A percentile compares a stretch with the other conserved stretches of the same genome.
Conservation (phyloP, 37 sponge, comb jelly and placozoan genomes). For the Hormiphora californensis region DNA sequence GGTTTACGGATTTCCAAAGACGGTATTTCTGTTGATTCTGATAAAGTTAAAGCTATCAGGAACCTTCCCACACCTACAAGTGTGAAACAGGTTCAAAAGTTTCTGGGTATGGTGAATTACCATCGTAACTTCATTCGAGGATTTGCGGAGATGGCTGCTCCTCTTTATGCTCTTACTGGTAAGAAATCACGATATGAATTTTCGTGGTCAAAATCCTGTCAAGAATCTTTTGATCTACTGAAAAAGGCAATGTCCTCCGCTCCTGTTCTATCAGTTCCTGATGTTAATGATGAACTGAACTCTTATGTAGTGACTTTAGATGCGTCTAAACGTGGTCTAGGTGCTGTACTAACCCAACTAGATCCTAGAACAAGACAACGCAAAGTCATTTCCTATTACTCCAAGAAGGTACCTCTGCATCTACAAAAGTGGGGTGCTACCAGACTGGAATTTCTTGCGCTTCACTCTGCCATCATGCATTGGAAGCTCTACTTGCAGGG, state of each 20-base stretch:
- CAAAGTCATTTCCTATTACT: background rate
- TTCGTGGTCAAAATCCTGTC: background rate
- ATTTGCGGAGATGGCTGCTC: background rate
- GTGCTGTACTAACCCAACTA: background rate
- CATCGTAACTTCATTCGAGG: background rate
- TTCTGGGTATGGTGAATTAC: slow-evolving; percentile 44
- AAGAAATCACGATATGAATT: background rate
- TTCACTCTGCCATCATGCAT: slow-evolving; percentile 15
- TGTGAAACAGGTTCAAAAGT: slow-evolving; percentile 3
- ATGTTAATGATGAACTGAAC: background rate
- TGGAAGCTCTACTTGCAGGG: background rate
- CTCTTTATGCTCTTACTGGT: slow-evolving; percentile 9
- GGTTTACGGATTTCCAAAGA: background rate
- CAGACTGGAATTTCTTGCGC: background rate
- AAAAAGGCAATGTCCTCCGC: background rate
- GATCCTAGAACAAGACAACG: background rate
- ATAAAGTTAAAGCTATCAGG: background rate
- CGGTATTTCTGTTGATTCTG: background rate
- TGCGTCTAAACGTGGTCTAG: slow-evolving; percentile 26
- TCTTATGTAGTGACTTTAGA: slow-evolving; percentile 8
- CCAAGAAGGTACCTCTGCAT: slow-evolving; percentile 3
- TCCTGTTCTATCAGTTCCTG: background rate
- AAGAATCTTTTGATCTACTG: background rate
- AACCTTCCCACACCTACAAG: slow-evolving; percentile 25
- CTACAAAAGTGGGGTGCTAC: slow-evolving; percentile 20